Percentiles rank a stretch among this genome's conserved stretches.
Conservation (phyloP, 2,888 invertebrate genomes). For the Temnothorax unifasciatus region DNA sequence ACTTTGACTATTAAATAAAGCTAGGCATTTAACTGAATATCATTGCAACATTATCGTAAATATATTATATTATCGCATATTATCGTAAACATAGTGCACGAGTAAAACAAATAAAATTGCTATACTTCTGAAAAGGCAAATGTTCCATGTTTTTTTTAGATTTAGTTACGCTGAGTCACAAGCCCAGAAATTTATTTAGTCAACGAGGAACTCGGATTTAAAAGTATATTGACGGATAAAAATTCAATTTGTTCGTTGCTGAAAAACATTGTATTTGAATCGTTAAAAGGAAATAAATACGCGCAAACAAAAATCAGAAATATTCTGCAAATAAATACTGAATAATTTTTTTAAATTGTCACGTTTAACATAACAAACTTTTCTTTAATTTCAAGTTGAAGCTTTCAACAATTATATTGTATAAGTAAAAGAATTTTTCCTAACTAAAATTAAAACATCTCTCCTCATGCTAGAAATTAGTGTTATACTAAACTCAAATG, state of each 20-base stretch:
- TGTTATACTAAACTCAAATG: not conserved
- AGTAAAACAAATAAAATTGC: constrained; percentile 13
- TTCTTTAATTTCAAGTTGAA: not conserved
- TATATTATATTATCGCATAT: not conserved
- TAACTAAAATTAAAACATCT: constrained; percentile 2
- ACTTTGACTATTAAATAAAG: not conserved
- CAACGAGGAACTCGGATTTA: constrained; percentile 19
- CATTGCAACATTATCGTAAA: not conserved
- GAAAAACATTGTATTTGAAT: constrained; percentile 24
- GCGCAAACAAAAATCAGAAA: not conserved
- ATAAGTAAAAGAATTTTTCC: not conserved
- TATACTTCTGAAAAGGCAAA: not conserved
- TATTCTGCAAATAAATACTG: not conserved
- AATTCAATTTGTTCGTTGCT: constrained; percentile 20
- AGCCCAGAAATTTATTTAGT: constrained; percentile 22
- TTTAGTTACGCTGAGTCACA: constrained; percentile 6
- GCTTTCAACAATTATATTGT: not conserved
- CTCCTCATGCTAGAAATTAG: not conserved
- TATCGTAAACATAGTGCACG: not conserved
- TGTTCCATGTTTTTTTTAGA: not conserved
- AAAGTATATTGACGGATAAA: constrained; percentile 3
- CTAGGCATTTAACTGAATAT: not conserved
- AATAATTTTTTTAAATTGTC: constrained; percentile 1
- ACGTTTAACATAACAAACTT: not conserved
- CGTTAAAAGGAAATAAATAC: not conserved